Conservation (phyloP, 2,113 vertebrate genomes). For the Myotis davidii region DNA sequence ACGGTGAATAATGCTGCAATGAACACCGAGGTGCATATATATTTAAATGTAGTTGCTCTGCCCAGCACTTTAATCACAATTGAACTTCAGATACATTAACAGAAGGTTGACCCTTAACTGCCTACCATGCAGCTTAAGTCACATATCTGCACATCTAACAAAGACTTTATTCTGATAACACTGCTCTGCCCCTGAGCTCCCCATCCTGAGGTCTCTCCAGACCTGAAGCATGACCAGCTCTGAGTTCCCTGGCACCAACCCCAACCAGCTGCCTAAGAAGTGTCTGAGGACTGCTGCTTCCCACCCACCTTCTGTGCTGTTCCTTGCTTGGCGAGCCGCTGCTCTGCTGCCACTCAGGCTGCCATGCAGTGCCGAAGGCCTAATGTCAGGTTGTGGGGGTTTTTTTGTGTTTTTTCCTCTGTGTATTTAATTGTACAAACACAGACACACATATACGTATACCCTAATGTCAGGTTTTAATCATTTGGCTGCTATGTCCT, state of each 20-base stretch:
- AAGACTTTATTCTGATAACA: neutral
- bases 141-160: neutral
- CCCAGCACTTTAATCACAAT: neutral
- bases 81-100: neutral
- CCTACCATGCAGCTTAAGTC: neutral
- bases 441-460: too few species aligned
- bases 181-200: neutral
- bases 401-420: too few species aligned
- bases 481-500: neutral
- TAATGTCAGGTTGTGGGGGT: neutral
- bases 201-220: neutral
- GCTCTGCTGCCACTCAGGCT: neutral
- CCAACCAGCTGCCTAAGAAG: neutral
- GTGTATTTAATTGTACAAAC: too few species aligned
- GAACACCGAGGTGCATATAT: neutral
- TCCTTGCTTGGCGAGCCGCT: neutral
- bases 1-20: neutral
- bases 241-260: neutral
- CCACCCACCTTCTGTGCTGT: neutral
- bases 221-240: neutral
- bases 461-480: neutral
- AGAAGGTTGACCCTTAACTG: neutral
- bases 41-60: neutral
- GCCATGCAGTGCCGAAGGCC: neutral
- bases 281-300: neutral